Evolutionary conservation across 2,888 invertebrate genomes (phyloP).

Genomic region (Venusia cambrica): DNA sequence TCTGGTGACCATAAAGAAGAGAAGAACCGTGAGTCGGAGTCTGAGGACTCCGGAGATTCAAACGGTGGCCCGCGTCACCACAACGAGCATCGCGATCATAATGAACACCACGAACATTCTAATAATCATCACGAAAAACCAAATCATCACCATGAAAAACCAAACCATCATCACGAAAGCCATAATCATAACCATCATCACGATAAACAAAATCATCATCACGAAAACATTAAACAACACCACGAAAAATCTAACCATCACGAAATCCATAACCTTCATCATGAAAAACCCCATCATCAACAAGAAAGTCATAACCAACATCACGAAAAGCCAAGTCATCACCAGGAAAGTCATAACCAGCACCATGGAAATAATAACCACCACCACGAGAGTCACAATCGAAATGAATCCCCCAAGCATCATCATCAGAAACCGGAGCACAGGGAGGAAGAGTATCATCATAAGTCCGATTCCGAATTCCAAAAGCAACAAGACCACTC

Average conservation of each 20-base stretch:
- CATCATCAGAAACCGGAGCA: conserved; percentile 30
- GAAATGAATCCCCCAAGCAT: conserved; percentile 24
- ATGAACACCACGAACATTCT: conserved; percentile 6
- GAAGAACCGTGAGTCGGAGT: conserved; percentile 27
- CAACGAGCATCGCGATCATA: conserved; percentile 17
- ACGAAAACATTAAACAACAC: conserved; percentile 17
- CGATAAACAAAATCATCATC: conserved; percentile 7
- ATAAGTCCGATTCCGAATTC: conserved; percentile 16
- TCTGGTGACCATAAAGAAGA: conserved; percentile 39
- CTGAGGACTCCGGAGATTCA: conserved; percentile 31
- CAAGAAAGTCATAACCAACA: conserved; percentile 8
- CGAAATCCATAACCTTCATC: conserved; percentile 17
- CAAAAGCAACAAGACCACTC: conserved; percentile 23
- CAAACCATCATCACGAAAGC: too few species aligned
- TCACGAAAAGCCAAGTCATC: conserved; percentile 9
- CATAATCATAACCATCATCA: conserved; percentile 9
- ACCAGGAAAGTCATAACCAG: conserved; percentile 7
- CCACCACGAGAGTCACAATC: too few species aligned
- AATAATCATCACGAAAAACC: conserved; percentile 18
- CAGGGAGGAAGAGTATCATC: conserved; percentile 29
- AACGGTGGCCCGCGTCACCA: conserved; percentile 30
- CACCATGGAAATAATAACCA: conserved; percentile 7
- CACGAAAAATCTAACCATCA: conserved; percentile 7
- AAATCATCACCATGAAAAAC: conserved; percentile 8
- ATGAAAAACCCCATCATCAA: conserved; percentile 13